Percentiles rank a stretch among this genome's conserved stretches.
phyloP scores from a whole-genome alignment of 2,888 invertebrate genomes.

The Aspidiotus destructor region DNA sequence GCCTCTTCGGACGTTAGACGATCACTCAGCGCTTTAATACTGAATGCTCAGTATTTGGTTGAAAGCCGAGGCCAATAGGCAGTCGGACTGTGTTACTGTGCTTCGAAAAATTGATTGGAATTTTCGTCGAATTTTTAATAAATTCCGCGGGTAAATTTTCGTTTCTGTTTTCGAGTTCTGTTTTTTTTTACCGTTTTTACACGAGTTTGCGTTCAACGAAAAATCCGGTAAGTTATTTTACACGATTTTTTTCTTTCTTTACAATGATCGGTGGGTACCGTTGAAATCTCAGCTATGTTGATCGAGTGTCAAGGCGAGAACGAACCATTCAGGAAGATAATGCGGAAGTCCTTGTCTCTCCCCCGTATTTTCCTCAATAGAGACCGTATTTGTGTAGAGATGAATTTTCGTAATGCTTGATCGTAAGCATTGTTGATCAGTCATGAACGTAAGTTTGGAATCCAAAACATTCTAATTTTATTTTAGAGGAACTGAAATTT shows the following conservation, averaged over 20 bases:
- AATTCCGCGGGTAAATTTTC: slow-evolving; percentile 14
- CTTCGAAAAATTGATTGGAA: slow-evolving; percentile 5
- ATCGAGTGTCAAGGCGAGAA: neutral
- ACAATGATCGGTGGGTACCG: too few species aligned
- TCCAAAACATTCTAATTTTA: too few species aligned
- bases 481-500: too few species aligned
- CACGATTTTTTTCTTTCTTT: too few species aligned
- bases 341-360: slow-evolving; percentile 2
- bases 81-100: slow-evolving; percentile 33
- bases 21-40: slow-evolving; percentile 21
- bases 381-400: neutral
- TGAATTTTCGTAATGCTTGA: neutral
- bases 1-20: slow-evolving; percentile 27
- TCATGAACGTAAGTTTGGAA: too few species aligned
- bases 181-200: too few species aligned
- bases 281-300: too few species aligned
- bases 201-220: too few species aligned
- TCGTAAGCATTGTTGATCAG: neutral
- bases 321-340: slow-evolving; percentile 1
- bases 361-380: neutral
- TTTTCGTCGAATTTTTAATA: slow-evolving; percentile 3
- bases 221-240: too few species aligned
- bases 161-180: neutral
- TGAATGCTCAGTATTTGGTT: slow-evolving; percentile 16
- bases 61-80: slow-evolving; percentile 35